These are phyloP conservation scores for Cerceris ruficornis DNA, from an alignment of 2,888 invertebrate genomes.

Conservation along the genomic window DNA sequence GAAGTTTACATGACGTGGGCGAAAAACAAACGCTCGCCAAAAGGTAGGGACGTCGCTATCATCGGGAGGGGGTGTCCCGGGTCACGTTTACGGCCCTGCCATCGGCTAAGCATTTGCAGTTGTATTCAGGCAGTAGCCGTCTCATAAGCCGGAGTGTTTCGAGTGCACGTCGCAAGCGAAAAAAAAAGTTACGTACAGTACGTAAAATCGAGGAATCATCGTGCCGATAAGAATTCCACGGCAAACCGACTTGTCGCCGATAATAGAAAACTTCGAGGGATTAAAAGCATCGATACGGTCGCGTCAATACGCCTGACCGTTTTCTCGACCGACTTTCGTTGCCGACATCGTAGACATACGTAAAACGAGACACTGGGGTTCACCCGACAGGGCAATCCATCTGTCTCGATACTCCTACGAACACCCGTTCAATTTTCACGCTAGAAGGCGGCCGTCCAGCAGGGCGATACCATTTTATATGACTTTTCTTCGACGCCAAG, in stretches of 20 bases:
- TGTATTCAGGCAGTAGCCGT: constrained; percentile 74
- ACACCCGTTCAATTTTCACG: constrained; percentile 78
- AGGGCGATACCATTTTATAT: constrained; percentile 97
- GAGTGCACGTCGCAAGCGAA: constrained; percentile 47
- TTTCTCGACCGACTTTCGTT: constrained; percentile 37
- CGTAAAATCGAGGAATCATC: constrained; percentile 19
- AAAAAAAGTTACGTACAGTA: constrained; percentile 39
- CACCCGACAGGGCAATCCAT: constrained; percentile 76
- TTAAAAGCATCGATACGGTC: constrained; percentile 32
- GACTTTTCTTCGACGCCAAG: constrained; percentile 97
- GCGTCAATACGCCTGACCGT: constrained; percentile 33
- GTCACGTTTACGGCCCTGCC: constrained; percentile 59
- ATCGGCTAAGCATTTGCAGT: constrained; percentile 56
- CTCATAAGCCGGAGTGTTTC: constrained; percentile 66
- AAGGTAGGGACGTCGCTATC: constrained; percentile 24
- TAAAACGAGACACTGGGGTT: constrained; percentile 66
- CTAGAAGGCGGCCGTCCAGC: constrained; percentile 87
- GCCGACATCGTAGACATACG: constrained; percentile 43
- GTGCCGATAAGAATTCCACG: constrained; percentile 24
- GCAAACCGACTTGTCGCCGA: constrained; percentile 13
- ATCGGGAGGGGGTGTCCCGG: constrained; percentile 5
- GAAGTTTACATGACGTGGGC: not conserved
- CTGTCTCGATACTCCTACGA: constrained; percentile 72
- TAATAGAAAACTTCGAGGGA: constrained; percentile 7
- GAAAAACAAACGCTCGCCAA: not conserved